These are phyloP conservation scores for Isurus oxyrinchus DNA, from an alignment of 2,113 vertebrate species.

Conservation along the genomic window DNA sequence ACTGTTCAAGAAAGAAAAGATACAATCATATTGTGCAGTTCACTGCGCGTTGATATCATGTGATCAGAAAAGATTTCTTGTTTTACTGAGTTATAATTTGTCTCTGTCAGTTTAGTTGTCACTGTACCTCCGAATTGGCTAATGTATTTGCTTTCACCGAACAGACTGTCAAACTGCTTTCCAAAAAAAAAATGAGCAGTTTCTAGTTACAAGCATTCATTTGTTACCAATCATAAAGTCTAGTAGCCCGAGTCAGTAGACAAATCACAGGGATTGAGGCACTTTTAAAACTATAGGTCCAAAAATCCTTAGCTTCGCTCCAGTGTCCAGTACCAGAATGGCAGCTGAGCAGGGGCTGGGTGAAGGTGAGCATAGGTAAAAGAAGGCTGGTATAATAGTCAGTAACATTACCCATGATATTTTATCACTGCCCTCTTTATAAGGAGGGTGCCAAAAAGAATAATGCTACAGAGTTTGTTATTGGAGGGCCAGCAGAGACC, in stretches of 20 bases:
- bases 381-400: not conserved
- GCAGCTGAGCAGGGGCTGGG: not conserved
- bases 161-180: not conserved
- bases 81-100: conserved; percentile 31
- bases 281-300: not conserved
- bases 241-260: not conserved
- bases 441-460: not conserved
- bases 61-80: conserved; percentile 24
- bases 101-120: conserved; percentile 1
- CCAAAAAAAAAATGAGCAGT: conserved; percentile 8
- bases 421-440: not conserved
- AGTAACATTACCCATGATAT: not conserved
- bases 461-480: not conserved
- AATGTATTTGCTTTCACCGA: conserved; percentile 31
- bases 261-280: not conserved
- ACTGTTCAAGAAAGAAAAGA: not conserved
- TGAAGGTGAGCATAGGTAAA: not conserved
- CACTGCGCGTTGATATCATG: conserved; percentile 1
- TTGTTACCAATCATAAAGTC: not conserved
- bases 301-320: not conserved
- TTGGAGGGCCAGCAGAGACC: not conserved
- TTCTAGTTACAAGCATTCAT: not conserved
- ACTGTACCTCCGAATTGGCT: not conserved
- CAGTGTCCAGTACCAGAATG: not conserved
- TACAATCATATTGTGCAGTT: conserved; percentile 8